Percentiles rank a stretch among this genome's conserved stretches.
Conservation (phyloP, 2,113 vertebrate species). For the Opisthocomus hoazin region DNA sequence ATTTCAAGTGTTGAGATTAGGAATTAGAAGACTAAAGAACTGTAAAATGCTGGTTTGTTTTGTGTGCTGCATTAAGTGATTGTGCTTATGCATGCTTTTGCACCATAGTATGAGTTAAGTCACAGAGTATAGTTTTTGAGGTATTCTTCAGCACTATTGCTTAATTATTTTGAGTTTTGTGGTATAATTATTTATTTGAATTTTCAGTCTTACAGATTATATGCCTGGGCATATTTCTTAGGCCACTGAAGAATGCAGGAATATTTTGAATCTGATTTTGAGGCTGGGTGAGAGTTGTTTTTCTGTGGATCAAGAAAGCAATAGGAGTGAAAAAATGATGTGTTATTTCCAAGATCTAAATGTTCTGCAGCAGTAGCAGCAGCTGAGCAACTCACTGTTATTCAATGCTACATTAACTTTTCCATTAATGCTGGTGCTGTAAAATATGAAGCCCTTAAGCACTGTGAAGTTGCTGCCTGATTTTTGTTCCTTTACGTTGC, state of each 20-base stretch:
- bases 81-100: not conserved
- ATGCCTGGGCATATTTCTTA: not conserved
- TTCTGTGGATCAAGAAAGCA: slow-evolving; percentile 7
- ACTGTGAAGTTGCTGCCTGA: slow-evolving; percentile 66
- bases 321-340: slow-evolving; percentile 74
- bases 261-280: not conserved
- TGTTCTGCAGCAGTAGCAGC: slow-evolving; percentile 77
- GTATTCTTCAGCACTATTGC: not conserved
- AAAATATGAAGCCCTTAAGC: slow-evolving; percentile 82
- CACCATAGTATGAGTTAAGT: not conserved
- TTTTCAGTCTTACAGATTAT: not conserved
- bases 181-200: not conserved
- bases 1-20: not conserved
- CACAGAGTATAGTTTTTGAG: not conserved
- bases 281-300: not conserved
- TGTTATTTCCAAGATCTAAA: slow-evolving; percentile 77
- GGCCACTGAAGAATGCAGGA: not conserved
- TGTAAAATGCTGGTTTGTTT: not conserved
- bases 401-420: slow-evolving; percentile 94
- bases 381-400: slow-evolving; percentile 80
- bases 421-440: slow-evolving; percentile 84
- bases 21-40: not conserved
- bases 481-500: slow-evolving; percentile 27
- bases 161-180: not conserved
- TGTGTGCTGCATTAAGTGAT: not conserved